Evolutionary conservation across 2,888 invertebrate genomes (phyloP), one percentile per base, ranked within the genome.

Genomic region (Drosophila lutescens): DNA sequence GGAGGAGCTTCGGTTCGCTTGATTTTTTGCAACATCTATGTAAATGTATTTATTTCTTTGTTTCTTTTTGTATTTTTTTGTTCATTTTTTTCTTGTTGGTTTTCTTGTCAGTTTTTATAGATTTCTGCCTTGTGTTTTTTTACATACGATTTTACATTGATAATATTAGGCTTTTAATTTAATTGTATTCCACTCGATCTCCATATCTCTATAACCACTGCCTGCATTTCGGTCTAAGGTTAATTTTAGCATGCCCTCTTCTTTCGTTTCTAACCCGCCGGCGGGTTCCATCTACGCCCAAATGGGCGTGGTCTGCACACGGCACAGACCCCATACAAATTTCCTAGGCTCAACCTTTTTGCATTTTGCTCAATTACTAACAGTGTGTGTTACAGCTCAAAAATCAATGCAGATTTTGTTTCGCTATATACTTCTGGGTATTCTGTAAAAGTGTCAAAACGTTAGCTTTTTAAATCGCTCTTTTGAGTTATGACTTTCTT

Each of bases 101-200:
- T 58, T 47, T 43, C 59, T 76, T 74, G 54, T 76, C 58, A 65
- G 51, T 76, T 76, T 49, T 71, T 47, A 43, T 55, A 62, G 67
- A 32, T 69, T 66, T 68, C 67, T 69, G 67, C 74, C 66, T 72
- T 76, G 41, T 78, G 68, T 84, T 84, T 34, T 12, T 34, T 47
- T 83, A 87, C 86, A 79, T 89, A 78, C 62, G 86, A 83, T 78
- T 88, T 79, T 86, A 88, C 80, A 86, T 80, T 79, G 83, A 83
- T 79, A 86, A 87, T 87, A 73, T 81, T 85, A 76, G 61, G 40
- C 38, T 69, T 84, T 60, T 61, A 77, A 65, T 80, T 49, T 76
- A 75, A 77, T 84, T 78, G 63, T 76, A 70, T 59, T 71, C 70
- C 36, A 63, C 43, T 61, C 57, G 53, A 36, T 32, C 53, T 59